A percentile compares a stretch with the other conserved stretches of the same genome.
These are phyloP conservation scores for Sphaeridia pumilis DNA, from an alignment of 2,888 invertebrate genomes.

Conservation along the genomic window DNA sequence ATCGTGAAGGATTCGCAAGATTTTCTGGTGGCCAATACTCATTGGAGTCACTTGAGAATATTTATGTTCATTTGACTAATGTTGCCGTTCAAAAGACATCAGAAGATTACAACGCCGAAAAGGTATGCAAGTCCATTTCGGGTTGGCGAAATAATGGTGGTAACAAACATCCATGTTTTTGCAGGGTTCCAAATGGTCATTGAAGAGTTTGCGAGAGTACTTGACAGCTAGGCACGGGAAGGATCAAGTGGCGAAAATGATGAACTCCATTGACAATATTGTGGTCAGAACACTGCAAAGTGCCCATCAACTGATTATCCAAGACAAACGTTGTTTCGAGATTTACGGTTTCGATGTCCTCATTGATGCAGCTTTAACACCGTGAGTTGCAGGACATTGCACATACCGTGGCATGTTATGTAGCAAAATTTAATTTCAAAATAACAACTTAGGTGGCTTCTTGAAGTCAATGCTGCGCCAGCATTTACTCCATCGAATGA, in stretches of 20 bases:
- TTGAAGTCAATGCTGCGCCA: conserved; percentile 53
- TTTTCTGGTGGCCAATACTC: conserved; percentile 49
- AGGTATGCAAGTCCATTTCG: too few relatives aligned
- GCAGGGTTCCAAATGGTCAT: conserved; percentile 50
- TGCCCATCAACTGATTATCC: conserved; percentile 46
- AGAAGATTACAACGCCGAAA: conserved; percentile 39
- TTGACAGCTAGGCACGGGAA: conserved; percentile 47
- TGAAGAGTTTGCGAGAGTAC: conserved; percentile 45
- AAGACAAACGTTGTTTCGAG: conserved; percentile 51
- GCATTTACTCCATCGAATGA: conserved; percentile 49
- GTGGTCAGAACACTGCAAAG: conserved; percentile 47
- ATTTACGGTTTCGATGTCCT: conserved; percentile 53
- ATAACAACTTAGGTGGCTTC: conserved; percentile 46
- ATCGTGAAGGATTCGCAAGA: conserved; percentile 52
- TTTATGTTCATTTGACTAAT: conserved; percentile 49
- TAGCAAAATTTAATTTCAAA: too few relatives aligned
- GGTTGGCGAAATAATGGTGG: too few relatives aligned
- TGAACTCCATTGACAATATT: conserved; percentile 45
- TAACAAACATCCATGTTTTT: too few relatives aligned
- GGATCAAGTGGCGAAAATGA: conserved; percentile 42
- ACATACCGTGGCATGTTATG: too few relatives aligned
- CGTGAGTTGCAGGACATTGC: too few relatives aligned
- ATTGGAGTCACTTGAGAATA: conserved; percentile 48
- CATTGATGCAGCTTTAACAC: conserved; percentile 47
- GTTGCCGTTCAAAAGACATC: conserved; percentile 48